Percentiles rank a stretch among this genome's conserved stretches.
Conservation (phyloP, 2,888 invertebrate species). For the Mellilla xanthometata region DNA sequence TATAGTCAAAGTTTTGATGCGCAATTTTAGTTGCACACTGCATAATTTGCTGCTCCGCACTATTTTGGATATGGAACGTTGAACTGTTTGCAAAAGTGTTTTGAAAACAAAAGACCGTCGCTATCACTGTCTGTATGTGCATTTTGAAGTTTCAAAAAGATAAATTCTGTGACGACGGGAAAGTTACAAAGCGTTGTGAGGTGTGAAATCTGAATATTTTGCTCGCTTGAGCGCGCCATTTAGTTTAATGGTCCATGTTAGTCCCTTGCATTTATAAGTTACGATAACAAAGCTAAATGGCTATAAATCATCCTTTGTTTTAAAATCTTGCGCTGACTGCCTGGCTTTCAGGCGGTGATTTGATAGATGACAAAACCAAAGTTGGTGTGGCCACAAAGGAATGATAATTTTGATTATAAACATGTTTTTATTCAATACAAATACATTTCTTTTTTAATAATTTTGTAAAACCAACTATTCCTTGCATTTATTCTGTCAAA, state of each 20-base stretch:
- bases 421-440: too few species aligned
- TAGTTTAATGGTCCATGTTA: slow-evolving; percentile 24
- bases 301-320: slow-evolving; percentile 34
- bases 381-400: too few species aligned
- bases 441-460: too few species aligned
- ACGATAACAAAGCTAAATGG: slow-evolving; percentile 13
- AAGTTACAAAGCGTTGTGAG: background rate
- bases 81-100: slow-evolving; percentile 22
- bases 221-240: slow-evolving; percentile 1
- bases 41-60: slow-evolving; percentile 35
- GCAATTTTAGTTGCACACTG: slow-evolving; percentile 49
- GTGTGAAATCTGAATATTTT: slow-evolving; percentile 2
- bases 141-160: background rate
- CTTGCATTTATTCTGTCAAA: too few species aligned
- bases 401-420: too few species aligned
- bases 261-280: slow-evolving; percentile 22
- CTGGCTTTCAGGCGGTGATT: slow-evolving; percentile 27
- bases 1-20: slow-evolving; percentile 51
- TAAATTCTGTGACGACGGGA: background rate
- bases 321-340: slow-evolving; percentile 20
- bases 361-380: slow-evolving; percentile 38
- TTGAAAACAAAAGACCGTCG: slow-evolving; percentile 19
- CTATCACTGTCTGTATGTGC: slow-evolving; percentile 7
- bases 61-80: slow-evolving; percentile 15
- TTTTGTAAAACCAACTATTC: too few species aligned